Percentiles rank a stretch among this genome's conserved stretches.
Evolutionary conservation across 2,888 invertebrate genomes (phyloP).

Genomic region (Drosophila pegasa): DNA sequence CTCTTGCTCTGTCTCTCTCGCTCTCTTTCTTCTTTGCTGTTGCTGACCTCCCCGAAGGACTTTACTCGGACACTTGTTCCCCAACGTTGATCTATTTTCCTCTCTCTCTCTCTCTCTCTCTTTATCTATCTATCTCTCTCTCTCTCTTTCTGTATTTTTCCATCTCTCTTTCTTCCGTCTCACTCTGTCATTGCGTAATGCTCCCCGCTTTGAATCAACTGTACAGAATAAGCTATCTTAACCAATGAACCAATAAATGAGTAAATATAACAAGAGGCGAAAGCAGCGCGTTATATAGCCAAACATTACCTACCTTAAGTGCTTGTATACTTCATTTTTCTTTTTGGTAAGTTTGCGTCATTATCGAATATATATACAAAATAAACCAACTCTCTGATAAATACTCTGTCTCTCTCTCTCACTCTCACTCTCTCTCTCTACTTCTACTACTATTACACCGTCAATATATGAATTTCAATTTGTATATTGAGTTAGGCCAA

Average conservation of each 20-base stretch:
- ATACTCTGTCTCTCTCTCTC: slow-evolving; percentile 16
- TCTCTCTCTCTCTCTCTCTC: slow-evolving; percentile 27
- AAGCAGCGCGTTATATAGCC: slow-evolving; percentile 35
- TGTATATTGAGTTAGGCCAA: neutral
- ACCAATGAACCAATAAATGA: slow-evolving; percentile 21
- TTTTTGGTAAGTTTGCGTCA: slow-evolving; percentile 73
- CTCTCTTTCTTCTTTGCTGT: slow-evolving; percentile 41
- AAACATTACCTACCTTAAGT: slow-evolving; percentile 39
- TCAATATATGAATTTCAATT: neutral
- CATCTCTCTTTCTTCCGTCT: slow-evolving; percentile 40
- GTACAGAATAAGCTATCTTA: slow-evolving; percentile 39
- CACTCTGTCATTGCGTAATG: slow-evolving; percentile 43
- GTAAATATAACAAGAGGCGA: slow-evolving; percentile 25
- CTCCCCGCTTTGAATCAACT: slow-evolving; percentile 60
- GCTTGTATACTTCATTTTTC: slow-evolving; percentile 62
- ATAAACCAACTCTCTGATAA: slow-evolving; percentile 27
- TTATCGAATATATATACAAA: slow-evolving; percentile 32
- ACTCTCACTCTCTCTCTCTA: neutral
- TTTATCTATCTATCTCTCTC: slow-evolving; percentile 36
- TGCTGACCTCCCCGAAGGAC: slow-evolving; percentile 1
- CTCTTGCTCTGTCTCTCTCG: slow-evolving; percentile 37
- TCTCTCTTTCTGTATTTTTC: slow-evolving; percentile 37
- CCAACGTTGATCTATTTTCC: slow-evolving; percentile 59
- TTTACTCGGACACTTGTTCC: slow-evolving; percentile 8
- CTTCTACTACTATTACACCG: slow-evolving; percentile 2